A percentile compares a stretch with the other conserved stretches of the same genome.
These are phyloP conservation scores for Polymixis lichenea DNA, from an alignment of 2,888 invertebrate genomes.

Conservation along the genomic window DNA sequence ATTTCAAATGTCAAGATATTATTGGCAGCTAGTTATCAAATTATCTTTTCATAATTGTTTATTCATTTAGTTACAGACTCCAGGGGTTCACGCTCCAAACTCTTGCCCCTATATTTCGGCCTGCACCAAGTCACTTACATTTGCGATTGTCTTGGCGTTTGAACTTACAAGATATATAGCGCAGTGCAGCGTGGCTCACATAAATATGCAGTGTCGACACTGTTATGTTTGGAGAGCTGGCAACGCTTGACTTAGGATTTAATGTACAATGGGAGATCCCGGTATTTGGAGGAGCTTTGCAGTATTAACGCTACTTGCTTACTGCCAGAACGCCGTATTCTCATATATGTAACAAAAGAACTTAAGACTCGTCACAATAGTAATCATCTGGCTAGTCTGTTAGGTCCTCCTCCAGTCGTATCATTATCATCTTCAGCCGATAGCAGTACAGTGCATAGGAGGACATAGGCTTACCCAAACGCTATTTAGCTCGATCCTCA, in stretches of 20 bases:
- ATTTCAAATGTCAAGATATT: no score
- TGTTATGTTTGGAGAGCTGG: constrained; percentile 42
- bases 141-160: constrained; percentile 67
- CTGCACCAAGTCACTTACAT: constrained; percentile 65
- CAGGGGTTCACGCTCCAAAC: constrained; percentile 4
- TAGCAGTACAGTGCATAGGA: neutral
- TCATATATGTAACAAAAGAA: neutral
- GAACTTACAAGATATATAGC: constrained; percentile 65
- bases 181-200: constrained; percentile 39
- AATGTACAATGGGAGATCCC: constrained; percentile 22
- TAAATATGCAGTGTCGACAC: constrained; percentile 55
- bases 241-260: constrained; percentile 41
- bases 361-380: no score
- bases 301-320: constrained; percentile 2
- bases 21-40: no score
- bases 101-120: constrained; percentile 31
- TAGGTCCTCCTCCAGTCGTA: no score
- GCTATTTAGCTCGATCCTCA: neutral
- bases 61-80: no score
- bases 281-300: constrained; percentile 10
- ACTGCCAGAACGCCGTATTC: neutral
- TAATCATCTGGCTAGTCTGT: no score
- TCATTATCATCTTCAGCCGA: neutral
- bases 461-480: no score
- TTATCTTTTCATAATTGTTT: no score